Evolutionary conservation across 2,888 invertebrate species (phyloP), one percentile per base, ranked within the genome.

Genomic region (Poecilobothrus nobilitatus): DNA sequence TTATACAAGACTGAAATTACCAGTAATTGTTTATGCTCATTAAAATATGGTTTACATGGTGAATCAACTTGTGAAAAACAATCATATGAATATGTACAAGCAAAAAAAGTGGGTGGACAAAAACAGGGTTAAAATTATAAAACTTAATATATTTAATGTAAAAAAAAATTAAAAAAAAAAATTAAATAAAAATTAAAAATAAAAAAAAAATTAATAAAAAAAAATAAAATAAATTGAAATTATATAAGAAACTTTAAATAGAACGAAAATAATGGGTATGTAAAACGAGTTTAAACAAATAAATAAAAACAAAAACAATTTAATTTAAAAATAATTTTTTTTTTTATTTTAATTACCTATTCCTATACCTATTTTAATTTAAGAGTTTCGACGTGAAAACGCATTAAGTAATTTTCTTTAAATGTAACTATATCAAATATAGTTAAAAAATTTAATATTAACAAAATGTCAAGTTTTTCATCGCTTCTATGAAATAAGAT

Each of bases 1-100:
- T 76, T 81, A 1, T 78, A 78, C 44, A 80, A 81, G 70, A 80
- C 80, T 18, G 81, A 82, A 72, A 76, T 77, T 18, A 72, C 77
- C 3, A 77, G 76, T 69, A 79, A 81, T 0, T 82, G 82, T 53
- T 74, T 73, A 27, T 82, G 82, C 67, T 61, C 69, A 9, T 70
- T 76, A 1, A 68, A 74, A 3, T 67, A 75, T 21, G 80, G 80
- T 15, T 72, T 82, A 5, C 76, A 78, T 70, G 78, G 77, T 3
- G 79, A 80, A 68, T 80, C 80, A 64, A 73, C 73, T 62, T 82
- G 82, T 68, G 67, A 69, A 53, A 53, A 18, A 53, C 15, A 12
- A 53, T 53, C 53, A n/a, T 53, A 53, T 53, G 53, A 53, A 53
- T 53, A 18, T 53, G 15, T 18, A 18, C 1, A 9, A 53, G 6